These are phyloP conservation scores for Strix aluco DNA, from an alignment of 2,113 vertebrate species.

Conservation along the genomic window DNA sequence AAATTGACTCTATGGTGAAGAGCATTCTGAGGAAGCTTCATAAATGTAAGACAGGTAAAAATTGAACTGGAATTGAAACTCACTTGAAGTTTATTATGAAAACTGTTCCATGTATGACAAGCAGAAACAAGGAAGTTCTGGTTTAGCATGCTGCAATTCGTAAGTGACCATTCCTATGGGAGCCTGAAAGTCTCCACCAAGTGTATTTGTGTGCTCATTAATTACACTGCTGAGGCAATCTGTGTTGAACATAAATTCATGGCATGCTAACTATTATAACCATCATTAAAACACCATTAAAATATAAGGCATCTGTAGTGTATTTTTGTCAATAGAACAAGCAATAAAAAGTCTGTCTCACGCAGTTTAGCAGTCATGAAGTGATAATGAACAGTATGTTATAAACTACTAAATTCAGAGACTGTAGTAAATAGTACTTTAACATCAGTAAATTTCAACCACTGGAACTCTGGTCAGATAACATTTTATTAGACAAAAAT, in stretches of 20 bases:
- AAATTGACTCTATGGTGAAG: background rate
- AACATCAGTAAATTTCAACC: background rate
- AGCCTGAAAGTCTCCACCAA: background rate
- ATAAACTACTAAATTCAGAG: slow-evolving; percentile 1
- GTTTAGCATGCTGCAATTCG: background rate
- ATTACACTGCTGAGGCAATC: background rate
- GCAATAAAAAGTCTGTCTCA: background rate
- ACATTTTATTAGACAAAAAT: background rate
- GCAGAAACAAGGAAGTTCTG: background rate
- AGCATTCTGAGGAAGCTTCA: background rate
- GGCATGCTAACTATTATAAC: background rate
- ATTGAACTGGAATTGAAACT: background rate
- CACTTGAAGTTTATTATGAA: background rate
- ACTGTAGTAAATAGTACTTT: background rate
- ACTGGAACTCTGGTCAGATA: background rate
- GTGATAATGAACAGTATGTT: background rate
- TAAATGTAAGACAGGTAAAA: background rate
- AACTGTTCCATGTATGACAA: background rate
- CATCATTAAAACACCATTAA: slow-evolving; percentile 7
- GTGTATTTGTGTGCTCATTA: background rate
- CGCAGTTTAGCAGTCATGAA: background rate
- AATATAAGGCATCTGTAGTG: background rate
- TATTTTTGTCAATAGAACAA: slow-evolving; percentile 11
- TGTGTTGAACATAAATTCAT: background rate
- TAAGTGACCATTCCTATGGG: background rate